phyloP scores from a whole-genome alignment of 2,797 vertebrate species.

The Chelon labrosus region DNA sequence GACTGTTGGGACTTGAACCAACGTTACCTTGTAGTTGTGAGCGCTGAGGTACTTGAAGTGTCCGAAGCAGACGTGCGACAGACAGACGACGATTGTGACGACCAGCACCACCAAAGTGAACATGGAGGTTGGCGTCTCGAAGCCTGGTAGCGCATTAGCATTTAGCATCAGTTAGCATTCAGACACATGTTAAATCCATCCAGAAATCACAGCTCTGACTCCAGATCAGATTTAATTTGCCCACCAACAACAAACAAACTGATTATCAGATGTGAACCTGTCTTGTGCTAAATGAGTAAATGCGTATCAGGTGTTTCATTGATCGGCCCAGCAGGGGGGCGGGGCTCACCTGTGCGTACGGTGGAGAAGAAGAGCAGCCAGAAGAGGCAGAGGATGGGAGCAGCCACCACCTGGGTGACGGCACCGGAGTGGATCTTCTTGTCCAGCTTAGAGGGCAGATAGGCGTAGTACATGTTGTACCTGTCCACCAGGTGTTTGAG shows the following conservation, averaged over 20 bases:
- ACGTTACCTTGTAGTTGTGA: constrained; percentile 93
- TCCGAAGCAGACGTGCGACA: constrained; percentile 97
- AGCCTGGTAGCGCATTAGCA: constrained; percentile 76
- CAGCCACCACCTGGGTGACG: constrained; percentile 97
- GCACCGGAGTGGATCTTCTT: constrained; percentile 98
- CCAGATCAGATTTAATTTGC: no score
- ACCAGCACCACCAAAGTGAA: constrained; percentile 98
- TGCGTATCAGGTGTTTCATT: neutral
- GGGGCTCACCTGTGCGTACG: constrained; percentile 80
- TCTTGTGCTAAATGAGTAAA: no score
- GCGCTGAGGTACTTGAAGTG: constrained; percentile 99
- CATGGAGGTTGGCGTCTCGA: constrained; percentile 94
- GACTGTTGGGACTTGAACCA: neutral
- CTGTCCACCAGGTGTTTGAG: constrained; percentile 97
- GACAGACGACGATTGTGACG: constrained; percentile 96
- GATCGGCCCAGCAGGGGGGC: neutral
- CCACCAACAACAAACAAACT: no score
- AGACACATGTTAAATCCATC: no score
- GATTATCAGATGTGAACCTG: no score
- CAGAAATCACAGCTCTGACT: no score
- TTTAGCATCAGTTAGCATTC: constrained; percentile 7
- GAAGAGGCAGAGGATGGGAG: constrained; percentile 97
- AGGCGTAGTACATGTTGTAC: constrained; percentile 98
- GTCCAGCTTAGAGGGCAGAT: constrained; percentile 96
- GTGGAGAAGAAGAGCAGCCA: constrained; percentile 98